Evolutionary conservation across 2,888 invertebrate species (phyloP).

Genomic region (Dasypolia templi): DNA sequence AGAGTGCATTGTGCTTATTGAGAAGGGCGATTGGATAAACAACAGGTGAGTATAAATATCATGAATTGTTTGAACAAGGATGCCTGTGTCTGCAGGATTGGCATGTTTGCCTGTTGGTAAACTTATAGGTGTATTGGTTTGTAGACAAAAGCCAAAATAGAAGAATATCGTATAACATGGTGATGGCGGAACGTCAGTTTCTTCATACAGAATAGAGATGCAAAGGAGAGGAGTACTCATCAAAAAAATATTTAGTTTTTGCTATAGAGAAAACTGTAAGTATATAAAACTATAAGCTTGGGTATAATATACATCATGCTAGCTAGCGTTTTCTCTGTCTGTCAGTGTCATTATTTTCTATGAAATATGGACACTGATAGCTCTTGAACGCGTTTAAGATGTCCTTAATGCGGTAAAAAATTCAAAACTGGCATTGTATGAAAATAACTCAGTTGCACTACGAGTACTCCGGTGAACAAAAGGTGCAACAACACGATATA

Average conservation of each 20-base stretch:
- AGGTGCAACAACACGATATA: conserved; percentile 5
- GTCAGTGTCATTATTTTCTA: too few relatives aligned
- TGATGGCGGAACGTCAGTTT: background rate
- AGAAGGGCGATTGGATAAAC: conserved; percentile 35
- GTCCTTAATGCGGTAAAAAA: too few relatives aligned
- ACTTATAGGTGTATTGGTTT: conserved; percentile 11
- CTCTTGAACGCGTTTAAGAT: too few relatives aligned
- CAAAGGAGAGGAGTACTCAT: background rate
- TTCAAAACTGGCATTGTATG: background rate
- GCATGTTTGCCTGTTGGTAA: conserved; percentile 9
- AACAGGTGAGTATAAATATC: conserved; percentile 60
- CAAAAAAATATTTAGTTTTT: background rate
- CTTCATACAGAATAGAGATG: background rate
- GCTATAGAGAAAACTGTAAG: background rate
- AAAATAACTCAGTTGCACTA: background rate
- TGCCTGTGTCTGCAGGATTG: conserved; percentile 41
- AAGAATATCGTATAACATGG: background rate
- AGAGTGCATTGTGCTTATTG: conserved; percentile 13
- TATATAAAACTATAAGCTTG: background rate
- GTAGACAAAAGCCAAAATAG: background rate
- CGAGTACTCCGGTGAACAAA: conserved; percentile 26
- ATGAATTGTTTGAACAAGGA: conserved; percentile 57
- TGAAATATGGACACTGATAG: too few relatives aligned
- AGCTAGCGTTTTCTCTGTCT: background rate
- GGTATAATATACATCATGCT: background rate